These are phyloP conservation scores for Ctenomys sociabilis DNA, from an alignment of 2,113 vertebrate species.

Conservation along the genomic window DNA sequence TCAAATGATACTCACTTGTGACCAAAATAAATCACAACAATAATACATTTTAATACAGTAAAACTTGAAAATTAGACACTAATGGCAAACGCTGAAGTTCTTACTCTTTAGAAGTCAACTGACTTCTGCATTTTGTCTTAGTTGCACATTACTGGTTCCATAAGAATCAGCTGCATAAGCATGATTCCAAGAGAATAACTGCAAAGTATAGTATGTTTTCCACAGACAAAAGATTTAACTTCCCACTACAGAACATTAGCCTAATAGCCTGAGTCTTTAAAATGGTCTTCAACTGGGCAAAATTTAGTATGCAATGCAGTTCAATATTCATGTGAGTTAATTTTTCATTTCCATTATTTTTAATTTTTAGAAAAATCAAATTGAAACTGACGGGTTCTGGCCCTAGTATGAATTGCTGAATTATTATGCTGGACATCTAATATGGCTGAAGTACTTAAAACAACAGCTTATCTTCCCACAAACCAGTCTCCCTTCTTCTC, in stretches of 20 bases:
- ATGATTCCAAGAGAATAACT: not conserved
- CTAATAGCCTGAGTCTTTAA: constrained; percentile 17
- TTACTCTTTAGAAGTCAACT: constrained; percentile 22
- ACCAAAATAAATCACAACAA: constrained; percentile 59
- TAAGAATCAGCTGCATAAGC: not conserved
- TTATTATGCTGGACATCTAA: too few relatives aligned
- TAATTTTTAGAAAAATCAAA: constrained; percentile 46
- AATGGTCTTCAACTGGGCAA: not conserved
- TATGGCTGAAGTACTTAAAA: too few relatives aligned
- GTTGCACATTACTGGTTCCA: constrained; percentile 8
- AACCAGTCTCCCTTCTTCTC: too few relatives aligned
- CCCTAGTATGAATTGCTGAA: too few relatives aligned
- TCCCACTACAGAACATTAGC: constrained; percentile 54
- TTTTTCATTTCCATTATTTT: constrained; percentile 33
- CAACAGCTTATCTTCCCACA: too few relatives aligned
- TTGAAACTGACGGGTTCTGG: not conserved
- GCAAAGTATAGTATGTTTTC: constrained; percentile 48
- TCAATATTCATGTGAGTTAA: not conserved
- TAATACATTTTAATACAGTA: not conserved
- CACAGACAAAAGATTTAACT: constrained; percentile 59
- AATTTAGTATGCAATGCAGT: constrained; percentile 48
- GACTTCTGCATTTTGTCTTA: constrained; percentile 51
- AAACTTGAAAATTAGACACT: constrained; percentile 32
- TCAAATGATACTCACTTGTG: constrained; percentile 45
- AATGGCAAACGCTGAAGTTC: constrained; percentile 42